A percentile compares a stretch with the other conserved stretches of the same genome.
phyloP scores from a whole-genome alignment of 1,140 invertebrate species.

The Heliconius nattereri region DNA sequence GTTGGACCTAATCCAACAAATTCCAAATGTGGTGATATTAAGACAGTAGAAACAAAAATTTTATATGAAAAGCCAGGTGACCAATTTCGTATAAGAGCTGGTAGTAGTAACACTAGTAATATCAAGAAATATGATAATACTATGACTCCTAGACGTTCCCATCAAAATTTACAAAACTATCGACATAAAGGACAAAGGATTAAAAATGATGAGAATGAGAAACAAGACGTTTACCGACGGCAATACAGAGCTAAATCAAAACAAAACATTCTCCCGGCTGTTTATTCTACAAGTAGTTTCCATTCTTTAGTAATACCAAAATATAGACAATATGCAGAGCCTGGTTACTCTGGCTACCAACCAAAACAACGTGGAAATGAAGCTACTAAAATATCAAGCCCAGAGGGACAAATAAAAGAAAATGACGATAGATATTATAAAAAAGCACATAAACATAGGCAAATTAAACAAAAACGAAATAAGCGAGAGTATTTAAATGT shows the following conservation, averaged over 20 bases:
- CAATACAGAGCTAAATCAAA: slow-evolving; percentile 41
- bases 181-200: background rate
- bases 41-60: slow-evolving; percentile 51
- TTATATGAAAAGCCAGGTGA: slow-evolving; percentile 53
- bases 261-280: slow-evolving; percentile 31
- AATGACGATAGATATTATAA: slow-evolving; percentile 18
- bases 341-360: slow-evolving; percentile 22
- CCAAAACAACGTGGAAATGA: slow-evolving; percentile 25
- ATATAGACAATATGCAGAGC: slow-evolving; percentile 26
- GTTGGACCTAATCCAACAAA: slow-evolving; percentile 21
- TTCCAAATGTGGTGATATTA: slow-evolving; percentile 36
- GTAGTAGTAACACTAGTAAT: slow-evolving; percentile 38
- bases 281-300: slow-evolving; percentile 49
- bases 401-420: slow-evolving; percentile 33
- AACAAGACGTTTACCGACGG: background rate
- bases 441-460: background rate
- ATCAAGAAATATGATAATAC: slow-evolving; percentile 29
- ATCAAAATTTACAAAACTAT: background rate
- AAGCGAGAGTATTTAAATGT: slow-evolving; percentile 46
- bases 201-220: slow-evolving; percentile 34
- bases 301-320: slow-evolving; percentile 44
- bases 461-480: slow-evolving; percentile 36
- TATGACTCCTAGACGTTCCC: slow-evolving; percentile 15
- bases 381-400: slow-evolving; percentile 23
- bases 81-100: slow-evolving; percentile 44